Evolutionary conservation across 2,797 vertebrate genomes (phyloP), one percentile per base, ranked within the genome.

Genomic region (Amblyraja radiata): DNA sequence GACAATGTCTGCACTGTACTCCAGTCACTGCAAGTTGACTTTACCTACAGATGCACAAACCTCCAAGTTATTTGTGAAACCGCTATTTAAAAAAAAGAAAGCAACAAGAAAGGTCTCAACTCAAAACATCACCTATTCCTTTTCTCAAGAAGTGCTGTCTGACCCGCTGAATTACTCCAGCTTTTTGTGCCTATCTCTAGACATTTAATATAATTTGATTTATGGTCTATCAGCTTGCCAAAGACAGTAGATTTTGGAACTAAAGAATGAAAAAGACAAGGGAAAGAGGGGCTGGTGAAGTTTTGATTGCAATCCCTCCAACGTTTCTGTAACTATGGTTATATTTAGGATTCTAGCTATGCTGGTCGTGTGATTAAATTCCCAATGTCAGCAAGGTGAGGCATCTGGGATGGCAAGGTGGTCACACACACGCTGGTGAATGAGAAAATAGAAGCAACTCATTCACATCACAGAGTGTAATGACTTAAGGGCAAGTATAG

Each of bases 1-100:
- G 90, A 92, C 90, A 92, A 54, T n/a, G 39, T n/a, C 46, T 54
- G 13, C 54, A 28, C 68, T 92, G 71, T 92, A 92, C 90, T 28
- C 71, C 54, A 13, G 36, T 58, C 58, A 76, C 13, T 74, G 46
- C 32, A 92, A 39, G 36, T 16, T 14, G 65, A 76, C 23, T 92
- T 11, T 91, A 11, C 83, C 36, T 21, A 73, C 36, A 54, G 68
- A 73, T 73, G 36, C 36, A 2, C 14, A 74, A 39, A 28, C 90
- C 58, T 92, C 10, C 28, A 54, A 28, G 21, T 74, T 73, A 54
- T 39, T 88, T 23, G n/a, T 86, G 25, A 63, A 86, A 32, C 28
- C n/a, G 83, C 13, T 63, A 46, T 63, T n/a, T 86, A n/a, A 23
- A 0, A 58, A 23, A 80, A 81, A 25, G 61, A 88, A 73, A 73